Conservation (phyloP, 2,113 vertebrate genomes). For the Rana temporaria region DNA sequence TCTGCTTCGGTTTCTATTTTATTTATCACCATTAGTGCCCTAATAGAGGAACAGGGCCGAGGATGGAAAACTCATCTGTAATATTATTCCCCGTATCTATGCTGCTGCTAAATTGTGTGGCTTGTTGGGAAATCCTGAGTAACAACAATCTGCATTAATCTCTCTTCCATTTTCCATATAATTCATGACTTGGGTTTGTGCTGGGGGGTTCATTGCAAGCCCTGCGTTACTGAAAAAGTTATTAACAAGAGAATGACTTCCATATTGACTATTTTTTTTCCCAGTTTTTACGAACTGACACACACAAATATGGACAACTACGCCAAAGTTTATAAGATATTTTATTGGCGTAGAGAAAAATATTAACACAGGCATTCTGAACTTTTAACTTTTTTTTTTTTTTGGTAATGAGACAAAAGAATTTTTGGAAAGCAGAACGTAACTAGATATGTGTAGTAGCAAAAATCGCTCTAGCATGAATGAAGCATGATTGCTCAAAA, state of each 20-base stretch:
- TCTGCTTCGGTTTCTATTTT: conserved; percentile 75
- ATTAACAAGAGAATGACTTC: background rate
- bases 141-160: conserved; percentile 95
- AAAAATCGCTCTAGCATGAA: background rate
- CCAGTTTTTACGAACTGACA: conserved; percentile 35
- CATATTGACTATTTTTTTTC: background rate
- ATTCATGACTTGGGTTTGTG: conserved; percentile 71
- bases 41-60: conserved; percentile 88
- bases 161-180: conserved; percentile 89
- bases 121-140: conserved; percentile 96
- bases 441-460: background rate
- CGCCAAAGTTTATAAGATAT: background rate
- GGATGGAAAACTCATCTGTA: conserved; percentile 97
- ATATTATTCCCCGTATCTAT: conserved; percentile 82
- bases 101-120: conserved; percentile 82
- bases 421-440: background rate
- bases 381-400: background rate
- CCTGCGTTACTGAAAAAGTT: conserved; percentile 20
- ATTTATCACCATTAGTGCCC: conserved; percentile 90
- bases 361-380: background rate
- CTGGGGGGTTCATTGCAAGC: background rate
- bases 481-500: background rate
- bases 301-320: background rate
- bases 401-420: background rate
- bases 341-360: background rate